A percentile compares a stretch with the other conserved stretches of the same genome.
Evolutionary conservation across 2,113 vertebrate species (phyloP).

Genomic region (Junco hyemalis): DNA sequence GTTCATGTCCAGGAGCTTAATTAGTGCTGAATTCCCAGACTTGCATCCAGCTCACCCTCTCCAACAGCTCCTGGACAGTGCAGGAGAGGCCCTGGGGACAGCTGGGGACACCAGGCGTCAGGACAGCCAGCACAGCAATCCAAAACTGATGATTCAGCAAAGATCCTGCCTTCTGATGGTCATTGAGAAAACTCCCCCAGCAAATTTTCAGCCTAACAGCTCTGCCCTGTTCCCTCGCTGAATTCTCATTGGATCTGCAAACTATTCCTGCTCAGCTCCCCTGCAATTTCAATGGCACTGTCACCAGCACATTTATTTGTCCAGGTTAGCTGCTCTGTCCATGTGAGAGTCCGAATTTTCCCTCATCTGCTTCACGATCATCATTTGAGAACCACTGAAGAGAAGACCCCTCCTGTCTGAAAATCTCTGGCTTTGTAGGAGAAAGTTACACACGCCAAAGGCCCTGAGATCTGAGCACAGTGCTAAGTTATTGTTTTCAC

Average conservation of each 20-base stretch:
- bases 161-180: not conserved
- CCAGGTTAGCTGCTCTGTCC: not conserved
- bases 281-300: not conserved
- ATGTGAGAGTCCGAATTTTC: no score
- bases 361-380: no score
- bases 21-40: constrained; percentile 65
- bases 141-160: not conserved
- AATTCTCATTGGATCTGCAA: not conserved
- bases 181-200: not conserved
- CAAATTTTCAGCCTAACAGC: not conserved
- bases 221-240: not conserved
- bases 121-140: not conserved
- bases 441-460: no score
- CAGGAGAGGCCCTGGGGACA: not conserved
- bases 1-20: constrained; percentile 73
- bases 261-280: not conserved
- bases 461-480: no score
- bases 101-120: not conserved
- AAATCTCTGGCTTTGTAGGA: no score
- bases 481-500: no score
- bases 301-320: not conserved
- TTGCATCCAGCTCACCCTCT: constrained; percentile 27
- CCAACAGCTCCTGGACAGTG: not conserved
- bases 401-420: no score
- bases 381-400: no score